Evolutionary conservation across 2,888 invertebrate genomes (phyloP).

Genomic region (Timandra comae): DNA sequence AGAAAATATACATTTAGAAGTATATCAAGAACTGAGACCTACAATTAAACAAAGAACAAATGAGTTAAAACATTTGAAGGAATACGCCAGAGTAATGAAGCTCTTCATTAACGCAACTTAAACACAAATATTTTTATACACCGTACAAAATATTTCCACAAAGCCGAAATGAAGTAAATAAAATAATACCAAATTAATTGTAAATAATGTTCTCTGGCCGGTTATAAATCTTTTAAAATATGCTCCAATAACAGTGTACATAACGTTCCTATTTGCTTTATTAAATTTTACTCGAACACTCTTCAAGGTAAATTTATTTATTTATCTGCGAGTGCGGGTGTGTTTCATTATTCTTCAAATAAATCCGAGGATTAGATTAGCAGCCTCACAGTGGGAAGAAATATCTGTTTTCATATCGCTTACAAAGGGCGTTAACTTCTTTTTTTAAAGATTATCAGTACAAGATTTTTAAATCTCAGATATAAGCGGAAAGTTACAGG

Average conservation of each 20-base stretch:
- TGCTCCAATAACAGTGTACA: slow-evolving; percentile 45
- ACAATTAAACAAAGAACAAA: too few species aligned
- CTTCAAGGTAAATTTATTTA: slow-evolving; percentile 54
- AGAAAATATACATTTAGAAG: too few species aligned
- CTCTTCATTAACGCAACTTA: too few species aligned
- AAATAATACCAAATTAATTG: slow-evolving; percentile 51
- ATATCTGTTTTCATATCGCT: slow-evolving; percentile 23
- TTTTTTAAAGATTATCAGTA: slow-evolving; percentile 22
- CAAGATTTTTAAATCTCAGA: slow-evolving; percentile 7
- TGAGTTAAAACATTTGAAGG: too few species aligned
- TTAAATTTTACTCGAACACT: slow-evolving; percentile 58
- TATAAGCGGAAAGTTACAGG: not conserved
- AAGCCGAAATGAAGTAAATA: too few species aligned
- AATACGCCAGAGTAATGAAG: too few species aligned
- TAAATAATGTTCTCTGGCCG: slow-evolving; percentile 47
- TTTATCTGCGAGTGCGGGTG: slow-evolving; percentile 45
- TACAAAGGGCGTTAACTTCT: slow-evolving; percentile 21
- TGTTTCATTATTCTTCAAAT: slow-evolving; percentile 47
- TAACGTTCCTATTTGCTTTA: slow-evolving; percentile 60
- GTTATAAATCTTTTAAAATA: slow-evolving; percentile 60
- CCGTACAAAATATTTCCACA: too few species aligned
- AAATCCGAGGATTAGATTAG: slow-evolving; percentile 49
- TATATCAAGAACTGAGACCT: too few species aligned
- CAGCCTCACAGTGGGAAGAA: slow-evolving; percentile 33
- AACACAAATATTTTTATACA: too few species aligned